Evolutionary conservation across 2,797 vertebrate genomes (phyloP), one percentile per base, ranked within the genome.

Genomic region (Lepilemur septentrionalis): DNA sequence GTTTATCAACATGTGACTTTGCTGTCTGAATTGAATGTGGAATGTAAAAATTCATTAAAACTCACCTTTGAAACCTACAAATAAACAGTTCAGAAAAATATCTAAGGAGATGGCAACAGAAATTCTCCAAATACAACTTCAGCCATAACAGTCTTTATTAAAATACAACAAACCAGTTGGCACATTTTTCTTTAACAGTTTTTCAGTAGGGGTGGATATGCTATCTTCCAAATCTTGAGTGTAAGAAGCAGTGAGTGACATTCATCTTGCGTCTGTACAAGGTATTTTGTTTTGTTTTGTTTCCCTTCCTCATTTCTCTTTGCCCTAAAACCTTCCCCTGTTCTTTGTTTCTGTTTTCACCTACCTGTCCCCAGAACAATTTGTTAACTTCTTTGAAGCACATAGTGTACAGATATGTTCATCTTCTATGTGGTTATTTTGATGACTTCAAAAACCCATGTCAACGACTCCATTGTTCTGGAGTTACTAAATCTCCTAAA

Each of bases 1-100:
- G 73, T 93, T 97, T 95, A 83, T 97, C 97, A 96, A 59, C 94
- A 86, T 85, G 50, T 48, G 63, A 30, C 78, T 96, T 96, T 95
- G 61, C 79, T 80, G 52, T 89, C 52, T 89, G 87, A 94, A 87
- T 78, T 92, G 82, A 89, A 92, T 48, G 22, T 28, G 55, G 28
- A 85, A 80, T 41, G 25, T 75, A 88, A 84, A 96, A 97, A 84
- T 41, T 93, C 89, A 88, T 96, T 93, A 93, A 94, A 91, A 88
- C 30, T 97, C 86, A 92, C 81, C 96, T 97, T 85, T 96, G 55
- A 84, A 97, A 95, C 50, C 41, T 67, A 89, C 5, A 94, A 94
- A 93, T 86, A 78, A 96, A 57, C 9, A 94, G 63, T 28, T 92
- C 57, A 43, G 57, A 52, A 95, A 89, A 90, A 41, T 25, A 91